A percentile compares a stretch with the other conserved stretches of the same genome.
phyloP scores from a whole-genome alignment of 2,888 invertebrate species.

The Bombylius major region DNA sequence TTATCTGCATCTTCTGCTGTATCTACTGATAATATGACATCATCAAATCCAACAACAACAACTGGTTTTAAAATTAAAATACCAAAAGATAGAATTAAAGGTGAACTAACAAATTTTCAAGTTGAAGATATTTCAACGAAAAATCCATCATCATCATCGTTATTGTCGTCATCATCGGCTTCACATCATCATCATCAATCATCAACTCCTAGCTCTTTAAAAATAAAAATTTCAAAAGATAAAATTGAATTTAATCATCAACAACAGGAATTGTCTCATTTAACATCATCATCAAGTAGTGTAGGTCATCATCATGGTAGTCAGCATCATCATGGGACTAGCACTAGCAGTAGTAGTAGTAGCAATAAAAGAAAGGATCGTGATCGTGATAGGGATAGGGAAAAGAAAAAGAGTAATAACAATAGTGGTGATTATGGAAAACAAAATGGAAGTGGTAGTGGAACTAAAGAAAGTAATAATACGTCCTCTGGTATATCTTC shows the following conservation, averaged over 20 bases:
- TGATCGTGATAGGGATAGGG: slow-evolving; percentile 29
- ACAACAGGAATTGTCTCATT: slow-evolving; percentile 11
- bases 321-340: slow-evolving; percentile 10
- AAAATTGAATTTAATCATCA: slow-evolving; percentile 41
- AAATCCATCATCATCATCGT: slow-evolving; percentile 1
- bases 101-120: slow-evolving; percentile 26
- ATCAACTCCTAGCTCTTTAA: slow-evolving; percentile 41
- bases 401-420: slow-evolving; percentile 26
- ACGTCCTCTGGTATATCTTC: slow-evolving; percentile 1
- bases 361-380: slow-evolving; percentile 33
- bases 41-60: slow-evolving; percentile 20
- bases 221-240: slow-evolving; percentile 72
- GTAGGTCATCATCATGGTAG: not conserved
- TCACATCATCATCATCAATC: slow-evolving; percentile 10
- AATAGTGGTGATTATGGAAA: slow-evolving; percentile 26
- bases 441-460: slow-evolving; percentile 22
- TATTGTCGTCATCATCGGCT: too few relatives aligned
- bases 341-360: slow-evolving; percentile 16
- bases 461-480: not conserved
- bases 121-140: slow-evolving; percentile 6
- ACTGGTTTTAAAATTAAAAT: slow-evolving; percentile 67
- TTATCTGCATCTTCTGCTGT: slow-evolving; percentile 19
- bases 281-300: slow-evolving; percentile 8
- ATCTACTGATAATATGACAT: slow-evolving; percentile 13
- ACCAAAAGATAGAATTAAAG: slow-evolving; percentile 58